These are phyloP conservation scores for Zosterops hypoxanthus DNA, from an alignment of 2,113 vertebrate species.

Conservation along the genomic window DNA sequence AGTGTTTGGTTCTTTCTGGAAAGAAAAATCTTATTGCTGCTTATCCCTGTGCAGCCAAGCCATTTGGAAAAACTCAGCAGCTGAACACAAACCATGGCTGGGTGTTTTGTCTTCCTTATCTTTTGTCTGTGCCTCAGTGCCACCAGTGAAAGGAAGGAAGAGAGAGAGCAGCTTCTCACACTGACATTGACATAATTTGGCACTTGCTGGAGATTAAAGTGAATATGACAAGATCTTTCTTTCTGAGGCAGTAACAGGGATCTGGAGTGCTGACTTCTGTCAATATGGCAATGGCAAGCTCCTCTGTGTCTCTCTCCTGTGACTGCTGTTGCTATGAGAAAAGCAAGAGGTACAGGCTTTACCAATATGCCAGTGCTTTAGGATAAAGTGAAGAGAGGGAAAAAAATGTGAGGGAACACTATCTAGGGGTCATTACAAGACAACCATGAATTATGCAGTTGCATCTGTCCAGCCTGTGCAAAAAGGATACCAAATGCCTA, in stretches of 20 bases:
- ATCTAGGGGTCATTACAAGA: accelerated
- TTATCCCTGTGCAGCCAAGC: background rate
- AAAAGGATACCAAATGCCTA: background rate
- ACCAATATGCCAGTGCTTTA: background rate
- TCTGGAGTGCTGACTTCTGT: slow-evolving; percentile 31
- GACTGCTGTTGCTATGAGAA: slow-evolving; percentile 13
- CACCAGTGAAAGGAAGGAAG: background rate
- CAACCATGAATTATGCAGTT: background rate
- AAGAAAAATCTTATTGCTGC: background rate
- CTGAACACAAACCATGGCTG: background rate
- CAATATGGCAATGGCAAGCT: background rate
- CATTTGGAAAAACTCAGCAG: background rate
- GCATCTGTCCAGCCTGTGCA: background rate
- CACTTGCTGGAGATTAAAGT: slow-evolving; percentile 17
- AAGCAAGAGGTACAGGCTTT: background rate
- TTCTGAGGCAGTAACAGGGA: slow-evolving; percentile 5
- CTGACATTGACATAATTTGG: slow-evolving; percentile 29
- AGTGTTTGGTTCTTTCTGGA: background rate
- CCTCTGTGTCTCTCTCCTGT: background rate
- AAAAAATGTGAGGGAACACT: background rate
- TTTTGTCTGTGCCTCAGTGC: background rate
- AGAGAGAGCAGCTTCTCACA: background rate
- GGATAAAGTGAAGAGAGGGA: background rate
- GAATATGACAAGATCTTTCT: slow-evolving; percentile 21
- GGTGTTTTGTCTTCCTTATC: background rate